Evolutionary conservation across 2,888 invertebrate species (phyloP).

Genomic region (Monoplex corrugatus): DNA sequence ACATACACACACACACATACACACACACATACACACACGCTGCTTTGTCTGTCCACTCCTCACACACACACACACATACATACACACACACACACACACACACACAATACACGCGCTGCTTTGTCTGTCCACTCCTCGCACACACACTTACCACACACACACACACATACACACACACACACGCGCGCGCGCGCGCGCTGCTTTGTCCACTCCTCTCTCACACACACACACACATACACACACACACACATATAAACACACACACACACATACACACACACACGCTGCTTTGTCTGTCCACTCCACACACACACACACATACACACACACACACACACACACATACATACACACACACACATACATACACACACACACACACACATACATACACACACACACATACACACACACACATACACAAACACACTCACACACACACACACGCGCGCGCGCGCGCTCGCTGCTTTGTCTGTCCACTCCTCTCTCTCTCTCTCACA

Average conservation of each 20-base stretch:
- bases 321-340: background rate
- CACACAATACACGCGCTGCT: background rate
- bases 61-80: background rate
- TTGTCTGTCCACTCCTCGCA: no score
- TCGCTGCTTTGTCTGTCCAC: background rate
- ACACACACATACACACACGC: background rate
- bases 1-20: background rate
- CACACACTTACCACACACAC: no score
- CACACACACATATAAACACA: background rate
- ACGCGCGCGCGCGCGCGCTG: no score
- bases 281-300: no score
- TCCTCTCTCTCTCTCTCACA: background rate
- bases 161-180: background rate
- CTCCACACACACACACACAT: background rate
- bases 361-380: background rate
- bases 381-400: conserved; percentile 19
- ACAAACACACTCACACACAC: background rate
- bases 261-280: background rate
- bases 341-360: background rate
- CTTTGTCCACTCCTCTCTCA: background rate
- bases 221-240: background rate
- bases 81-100: background rate
- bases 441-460: no score
- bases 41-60: no score
- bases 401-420: background rate